Base-by-base conservation (phyloP, 2,797 vertebrate species). In the Gymnodraco acuticeps region DNA sequence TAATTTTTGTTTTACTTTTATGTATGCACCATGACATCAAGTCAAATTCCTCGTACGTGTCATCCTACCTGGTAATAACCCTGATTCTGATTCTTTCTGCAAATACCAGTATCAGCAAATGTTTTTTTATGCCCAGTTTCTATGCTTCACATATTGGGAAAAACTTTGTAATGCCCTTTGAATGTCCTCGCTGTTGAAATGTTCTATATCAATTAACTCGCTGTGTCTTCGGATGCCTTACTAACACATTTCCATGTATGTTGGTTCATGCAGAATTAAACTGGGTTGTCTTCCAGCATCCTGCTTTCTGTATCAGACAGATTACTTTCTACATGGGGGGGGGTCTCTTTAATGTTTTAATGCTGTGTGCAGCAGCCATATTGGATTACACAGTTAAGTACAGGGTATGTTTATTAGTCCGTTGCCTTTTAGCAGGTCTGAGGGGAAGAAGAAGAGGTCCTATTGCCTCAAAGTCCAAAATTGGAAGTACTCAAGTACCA, bases 261-360 rank as follows among this genome's bases (percentile, higher is more conserved):
- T 27, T 27, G 27, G 27, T 27, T 65, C 42, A 2, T 56, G 48
- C 5, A 54, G n/a, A 3, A 61, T 50, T 9, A 45, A 77, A 60
- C 12, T 16, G 20, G 0, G 16, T 69, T 11, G n/a, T 42, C 10
- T 1, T 48, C 45, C 14, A 42, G 45, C 23, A 77, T 45, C 62
- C 15, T 27, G 10, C 5, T 10, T 45, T 47, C n/a, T 55, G 50
- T 70, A 64, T 48, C 8, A 10, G 8, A 41, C 61, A 77, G n/a
- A 78, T 79, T 50, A 54, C 55, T 70, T 66, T 50, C 42, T 70
- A 81, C 72, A 77, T 17, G 82, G 75, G 82, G 73, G 46, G 16
- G 46, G 67, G 20, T 70, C n/a, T 86, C 75, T 10, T 81, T 73
- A 81, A 88, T 73, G 69, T 87, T 87, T 88, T 64, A 86, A 73